Base-by-base conservation (phyloP, 2,888 invertebrate species). In the Acleris cristana region DNA sequence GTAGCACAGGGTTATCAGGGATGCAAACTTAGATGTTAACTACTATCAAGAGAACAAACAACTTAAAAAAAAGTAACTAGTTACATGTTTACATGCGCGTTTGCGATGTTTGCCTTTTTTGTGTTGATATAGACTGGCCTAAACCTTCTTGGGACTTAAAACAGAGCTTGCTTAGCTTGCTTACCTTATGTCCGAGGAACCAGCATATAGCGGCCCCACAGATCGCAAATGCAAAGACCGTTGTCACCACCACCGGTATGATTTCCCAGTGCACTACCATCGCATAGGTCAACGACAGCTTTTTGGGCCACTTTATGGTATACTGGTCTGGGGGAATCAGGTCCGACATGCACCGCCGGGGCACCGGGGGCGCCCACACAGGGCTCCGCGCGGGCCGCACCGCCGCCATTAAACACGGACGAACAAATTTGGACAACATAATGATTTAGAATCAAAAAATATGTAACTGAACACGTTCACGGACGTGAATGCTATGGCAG, bases 261-360 rank as follows among this genome's bases (percentile, higher is more conserved):
- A 76, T 82, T 73, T 92, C 92, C 89, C 89, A 91, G 71, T 89
- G 82, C 2, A 72, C 77, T 10, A 49, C 76, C 26, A 87, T 18
- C 0, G 76, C 82, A 57, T 86, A 82, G 2, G 72, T 70, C 0
- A 86, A 16, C 0, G 70, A 70, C 12, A 90, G 60, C 66, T 74
- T 83, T n/a, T 76, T 77, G 0, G 88, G 80, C 1, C 78, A 64
- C 1, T 84, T 82, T 2, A 74, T 62, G 56, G 90, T 88, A 71
- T 92, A 92, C 76, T 92, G 92, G n/a, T 65, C 70, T 0, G 85
- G 79, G 0, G 89, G 89, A 2, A 91, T 52, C 18, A 82, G 14
- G 18, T 14, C 72, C 71, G 64, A 40, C 0, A 64, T 26, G 6
- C 23, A 56, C 3, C 48, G 65, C 5, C 52, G 16, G 1, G 59